Conservation (phyloP, 2,797 vertebrate genomes). For the Cetoscarus ocellatus region DNA sequence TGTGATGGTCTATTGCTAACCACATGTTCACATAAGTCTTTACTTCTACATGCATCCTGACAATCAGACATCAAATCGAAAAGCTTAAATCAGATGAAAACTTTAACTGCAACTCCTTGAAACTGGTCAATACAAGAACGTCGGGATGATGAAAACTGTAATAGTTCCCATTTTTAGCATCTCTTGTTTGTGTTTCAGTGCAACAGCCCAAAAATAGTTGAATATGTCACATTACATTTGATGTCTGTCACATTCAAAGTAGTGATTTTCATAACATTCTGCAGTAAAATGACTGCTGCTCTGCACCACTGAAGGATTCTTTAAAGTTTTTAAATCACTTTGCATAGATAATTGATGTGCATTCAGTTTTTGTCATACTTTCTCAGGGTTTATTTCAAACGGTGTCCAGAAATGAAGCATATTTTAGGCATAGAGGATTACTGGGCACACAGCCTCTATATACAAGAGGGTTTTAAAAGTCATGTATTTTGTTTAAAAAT, state of each 20-base stretch:
- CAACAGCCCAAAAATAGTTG: slow-evolving; percentile 10
- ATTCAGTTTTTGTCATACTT: slow-evolving; percentile 43
- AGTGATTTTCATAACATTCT: slow-evolving; percentile 35
- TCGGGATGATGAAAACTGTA: slow-evolving; percentile 12
- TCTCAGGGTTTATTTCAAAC: slow-evolving; percentile 11
- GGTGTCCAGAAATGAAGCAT: slow-evolving; percentile 19
- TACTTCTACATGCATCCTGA: slow-evolving; percentile 25
- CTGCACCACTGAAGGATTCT: slow-evolving; percentile 49
- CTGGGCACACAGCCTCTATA: background rate
- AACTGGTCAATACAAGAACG: slow-evolving; percentile 1
- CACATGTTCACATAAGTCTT: slow-evolving; percentile 11
- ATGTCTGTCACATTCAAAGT: slow-evolving; percentile 16
- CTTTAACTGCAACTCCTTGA: slow-evolving; percentile 9
- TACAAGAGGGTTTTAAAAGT: slow-evolving; percentile 1
- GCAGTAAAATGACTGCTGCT: slow-evolving; percentile 34
- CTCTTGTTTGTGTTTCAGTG: slow-evolving; percentile 11
- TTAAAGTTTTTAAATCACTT: slow-evolving; percentile 34
- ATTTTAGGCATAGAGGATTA: slow-evolving; percentile 18
- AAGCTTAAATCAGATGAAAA: slow-evolving; percentile 17
- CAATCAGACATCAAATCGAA: slow-evolving; percentile 19
- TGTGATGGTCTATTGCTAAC: slow-evolving; percentile 22
- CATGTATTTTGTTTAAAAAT: background rate
- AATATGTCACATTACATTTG: slow-evolving; percentile 16
- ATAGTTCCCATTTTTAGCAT: background rate
- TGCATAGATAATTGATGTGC: slow-evolving; percentile 73